Evolutionary conservation across 2,888 invertebrate species (phyloP).

Genomic region (Papilio elwesi): DNA sequence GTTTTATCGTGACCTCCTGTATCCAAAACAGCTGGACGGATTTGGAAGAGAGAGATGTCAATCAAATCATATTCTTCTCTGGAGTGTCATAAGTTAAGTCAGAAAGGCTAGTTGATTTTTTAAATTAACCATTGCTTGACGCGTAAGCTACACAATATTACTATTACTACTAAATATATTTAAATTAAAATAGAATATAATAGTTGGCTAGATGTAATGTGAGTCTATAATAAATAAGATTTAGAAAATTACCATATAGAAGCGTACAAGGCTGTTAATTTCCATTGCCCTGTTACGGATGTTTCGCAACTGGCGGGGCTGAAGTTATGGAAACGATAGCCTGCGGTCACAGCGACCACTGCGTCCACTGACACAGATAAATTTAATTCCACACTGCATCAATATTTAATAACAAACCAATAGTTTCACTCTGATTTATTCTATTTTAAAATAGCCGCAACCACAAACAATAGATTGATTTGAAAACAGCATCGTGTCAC

Average conservation of each 20-base stretch:
- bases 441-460: background rate
- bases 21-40: no score
- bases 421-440: background rate
- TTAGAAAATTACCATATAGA: background rate
- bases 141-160: no score
- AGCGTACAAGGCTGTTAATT: background rate
- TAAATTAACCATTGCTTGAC: no score
- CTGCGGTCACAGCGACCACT: constrained; percentile 13
- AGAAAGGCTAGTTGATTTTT: no score
- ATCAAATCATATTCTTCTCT: no score
- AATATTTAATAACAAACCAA: background rate
- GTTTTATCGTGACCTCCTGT: no score
- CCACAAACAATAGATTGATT: constrained; percentile 6
- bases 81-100: no score
- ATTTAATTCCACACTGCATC: constrained; percentile 2
- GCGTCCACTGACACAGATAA: constrained; percentile 3
- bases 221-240: background rate
- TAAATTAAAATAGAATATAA: no score
- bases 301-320: background rate
- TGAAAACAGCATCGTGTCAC: no score
- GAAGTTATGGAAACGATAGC: constrained; percentile 20
- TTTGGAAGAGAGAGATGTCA: no score
- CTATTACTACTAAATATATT: no score
- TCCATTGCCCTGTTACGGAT: background rate
- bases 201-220: background rate